phyloP scores from a whole-genome alignment of 2,888 invertebrate genomes.

The Notodromas monacha region DNA sequence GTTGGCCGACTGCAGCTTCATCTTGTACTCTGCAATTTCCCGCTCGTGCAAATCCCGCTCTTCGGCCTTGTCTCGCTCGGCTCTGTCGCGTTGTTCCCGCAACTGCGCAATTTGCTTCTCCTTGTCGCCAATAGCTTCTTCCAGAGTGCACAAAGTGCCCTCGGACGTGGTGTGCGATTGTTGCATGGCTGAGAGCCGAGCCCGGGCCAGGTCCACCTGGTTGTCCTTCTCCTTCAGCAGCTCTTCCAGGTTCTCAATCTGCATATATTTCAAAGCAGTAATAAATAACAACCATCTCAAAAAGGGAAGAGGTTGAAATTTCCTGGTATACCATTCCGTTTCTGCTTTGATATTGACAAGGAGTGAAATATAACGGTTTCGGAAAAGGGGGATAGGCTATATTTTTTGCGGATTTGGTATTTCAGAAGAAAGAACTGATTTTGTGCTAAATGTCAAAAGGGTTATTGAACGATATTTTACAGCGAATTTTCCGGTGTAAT shows the following conservation, averaged over 20 bases:
- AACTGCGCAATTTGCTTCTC: slow-evolving; percentile 86
- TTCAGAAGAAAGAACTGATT: too few species aligned
- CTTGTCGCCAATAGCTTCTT: slow-evolving; percentile 81
- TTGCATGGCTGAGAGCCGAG: slow-evolving; percentile 40
- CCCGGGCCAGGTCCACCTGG: slow-evolving; percentile 78
- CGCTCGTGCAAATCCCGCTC: slow-evolving; percentile 72
- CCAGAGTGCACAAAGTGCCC: slow-evolving; percentile 61
- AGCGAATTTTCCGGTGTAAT: too few species aligned
- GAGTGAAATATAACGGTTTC: too few species aligned
- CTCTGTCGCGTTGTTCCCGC: slow-evolving; percentile 68
- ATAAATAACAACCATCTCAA: background rate
- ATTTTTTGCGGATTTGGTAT: too few species aligned
- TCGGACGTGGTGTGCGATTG: slow-evolving; percentile 70
- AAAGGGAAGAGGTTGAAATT: too few species aligned
- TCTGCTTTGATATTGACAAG: too few species aligned
- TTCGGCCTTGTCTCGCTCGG: slow-evolving; percentile 80
- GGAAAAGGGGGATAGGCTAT: too few species aligned
- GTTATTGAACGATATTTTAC: too few species aligned
- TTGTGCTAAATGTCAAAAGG: too few species aligned
- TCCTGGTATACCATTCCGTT: too few species aligned
- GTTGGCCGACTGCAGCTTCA: slow-evolving; percentile 61
- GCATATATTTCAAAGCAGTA: too few species aligned
- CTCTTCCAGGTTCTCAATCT: slow-evolving; percentile 94
- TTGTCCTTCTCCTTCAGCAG: slow-evolving; percentile 87
- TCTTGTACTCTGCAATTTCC: slow-evolving; percentile 73